Evolutionary conservation across 2,797 vertebrate species (phyloP).

Genomic region (Hoplostethus atlanticus): DNA sequence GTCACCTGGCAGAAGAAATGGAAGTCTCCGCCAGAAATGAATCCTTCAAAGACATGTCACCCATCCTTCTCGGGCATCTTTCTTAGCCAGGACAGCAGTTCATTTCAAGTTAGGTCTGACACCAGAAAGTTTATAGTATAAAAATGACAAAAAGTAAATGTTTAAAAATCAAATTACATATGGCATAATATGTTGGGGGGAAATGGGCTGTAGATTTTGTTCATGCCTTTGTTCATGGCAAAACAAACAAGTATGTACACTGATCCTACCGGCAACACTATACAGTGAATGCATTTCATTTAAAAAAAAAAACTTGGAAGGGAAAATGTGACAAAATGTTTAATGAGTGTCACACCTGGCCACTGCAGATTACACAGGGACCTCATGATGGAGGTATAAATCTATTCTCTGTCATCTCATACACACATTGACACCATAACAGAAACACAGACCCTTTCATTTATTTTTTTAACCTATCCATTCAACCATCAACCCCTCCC

Average conservation of each 20-base stretch:
- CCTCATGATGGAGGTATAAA: no score
- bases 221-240: background rate
- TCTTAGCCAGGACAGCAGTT: no score
- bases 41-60: no score
- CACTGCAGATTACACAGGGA: no score
- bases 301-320: background rate
- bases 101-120: no score
- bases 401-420: background rate
- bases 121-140: no score
- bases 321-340: no score
- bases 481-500: background rate
- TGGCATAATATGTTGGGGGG: no score
- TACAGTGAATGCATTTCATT: background rate
- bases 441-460: background rate
- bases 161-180: no score
- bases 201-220: background rate
- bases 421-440: background rate
- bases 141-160: no score
- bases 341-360: no score
- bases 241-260: background rate
- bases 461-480: background rate
- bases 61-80: no score
- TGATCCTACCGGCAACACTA: background rate
- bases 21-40: background rate
- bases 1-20: constrained; percentile 21